These are phyloP conservation scores for Centrocercus urophasianus DNA, from an alignment of 2,113 vertebrate species.

Conservation along the genomic window DNA sequence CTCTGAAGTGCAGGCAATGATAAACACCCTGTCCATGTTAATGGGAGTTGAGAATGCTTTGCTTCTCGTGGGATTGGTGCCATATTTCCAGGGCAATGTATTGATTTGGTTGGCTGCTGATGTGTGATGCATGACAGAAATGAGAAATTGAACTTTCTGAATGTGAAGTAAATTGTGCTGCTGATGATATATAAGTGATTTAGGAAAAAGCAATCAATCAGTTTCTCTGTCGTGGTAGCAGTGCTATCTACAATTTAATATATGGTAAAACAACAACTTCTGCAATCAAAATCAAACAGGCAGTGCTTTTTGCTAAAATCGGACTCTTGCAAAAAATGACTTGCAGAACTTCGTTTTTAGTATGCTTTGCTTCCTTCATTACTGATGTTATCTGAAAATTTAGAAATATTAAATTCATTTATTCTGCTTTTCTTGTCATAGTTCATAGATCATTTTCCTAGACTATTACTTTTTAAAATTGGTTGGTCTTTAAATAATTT, in stretches of 20 bases:
- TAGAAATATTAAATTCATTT: background rate
- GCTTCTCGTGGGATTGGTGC: background rate
- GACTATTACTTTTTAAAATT: background rate
- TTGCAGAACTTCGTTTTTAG: background rate
- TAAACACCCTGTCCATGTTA: background rate
- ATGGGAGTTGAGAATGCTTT: background rate
- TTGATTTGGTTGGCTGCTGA: conserved; percentile 39
- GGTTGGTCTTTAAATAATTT: background rate
- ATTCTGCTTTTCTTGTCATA: background rate
- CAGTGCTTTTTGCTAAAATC: background rate
- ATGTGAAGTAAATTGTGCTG: conserved; percentile 12
- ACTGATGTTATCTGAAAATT: background rate
- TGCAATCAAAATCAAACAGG: background rate
- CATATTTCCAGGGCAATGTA: background rate
- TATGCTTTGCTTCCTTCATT: background rate
- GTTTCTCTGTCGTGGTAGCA: background rate
- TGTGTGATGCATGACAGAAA: conserved; percentile 33
- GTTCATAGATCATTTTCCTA: background rate
- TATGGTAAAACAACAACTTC: background rate
- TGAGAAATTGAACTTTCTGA: conserved; percentile 46
- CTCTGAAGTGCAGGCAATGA: background rate
- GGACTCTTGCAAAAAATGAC: background rate
- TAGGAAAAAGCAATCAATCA: conserved; percentile 6
- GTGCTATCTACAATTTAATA: background rate
- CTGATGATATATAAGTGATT: background rate